Percentiles rank a stretch among this genome's conserved stretches.
Evolutionary conservation across 1,140 invertebrate species (phyloP).

Genomic region (Contarinia nasturtii): DNA sequence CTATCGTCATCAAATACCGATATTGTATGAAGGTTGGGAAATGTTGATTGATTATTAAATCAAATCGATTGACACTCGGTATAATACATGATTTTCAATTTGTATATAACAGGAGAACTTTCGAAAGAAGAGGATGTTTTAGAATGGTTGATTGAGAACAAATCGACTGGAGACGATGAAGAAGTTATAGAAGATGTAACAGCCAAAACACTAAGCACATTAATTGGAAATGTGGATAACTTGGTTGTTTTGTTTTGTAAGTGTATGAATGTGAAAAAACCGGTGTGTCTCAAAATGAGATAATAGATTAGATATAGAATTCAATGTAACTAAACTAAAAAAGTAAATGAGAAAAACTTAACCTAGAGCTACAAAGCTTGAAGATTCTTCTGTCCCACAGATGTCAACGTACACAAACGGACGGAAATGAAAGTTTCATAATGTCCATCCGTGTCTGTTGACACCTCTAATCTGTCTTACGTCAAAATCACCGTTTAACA

Average conservation of each 20-base stretch:
- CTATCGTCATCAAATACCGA: conserved; percentile 84
- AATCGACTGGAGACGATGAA: conserved; percentile 80
- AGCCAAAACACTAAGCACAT: conserved; percentile 63
- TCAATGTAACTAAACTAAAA: no score
- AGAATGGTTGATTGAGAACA: conserved; percentile 82
- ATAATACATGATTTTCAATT: not conserved
- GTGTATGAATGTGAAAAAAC: conserved; percentile 26
- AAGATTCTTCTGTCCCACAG: no score
- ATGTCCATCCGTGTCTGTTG: no score
- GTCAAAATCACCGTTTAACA: no score
- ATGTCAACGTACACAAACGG: no score
- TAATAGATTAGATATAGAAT: no score
- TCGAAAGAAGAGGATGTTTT: conserved; percentile 80
- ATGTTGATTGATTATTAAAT: not conserved
- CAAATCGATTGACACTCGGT: no score
- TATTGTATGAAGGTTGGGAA: conserved; percentile 71
- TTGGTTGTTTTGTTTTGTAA: conserved; percentile 85
- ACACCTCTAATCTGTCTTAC: no score
- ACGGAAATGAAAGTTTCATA: no score
- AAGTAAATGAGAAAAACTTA: no score
- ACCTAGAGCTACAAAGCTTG: no score
- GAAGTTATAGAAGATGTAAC: conserved; percentile 89
- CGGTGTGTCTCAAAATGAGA: not conserved
- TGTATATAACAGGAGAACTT: conserved; percentile 54
- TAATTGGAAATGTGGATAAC: conserved; percentile 79